A percentile compares a stretch with the other conserved stretches of the same genome.
Conservation (phyloP, 1,140 invertebrate genomes). For the Drosophila sturtevanti region DNA sequence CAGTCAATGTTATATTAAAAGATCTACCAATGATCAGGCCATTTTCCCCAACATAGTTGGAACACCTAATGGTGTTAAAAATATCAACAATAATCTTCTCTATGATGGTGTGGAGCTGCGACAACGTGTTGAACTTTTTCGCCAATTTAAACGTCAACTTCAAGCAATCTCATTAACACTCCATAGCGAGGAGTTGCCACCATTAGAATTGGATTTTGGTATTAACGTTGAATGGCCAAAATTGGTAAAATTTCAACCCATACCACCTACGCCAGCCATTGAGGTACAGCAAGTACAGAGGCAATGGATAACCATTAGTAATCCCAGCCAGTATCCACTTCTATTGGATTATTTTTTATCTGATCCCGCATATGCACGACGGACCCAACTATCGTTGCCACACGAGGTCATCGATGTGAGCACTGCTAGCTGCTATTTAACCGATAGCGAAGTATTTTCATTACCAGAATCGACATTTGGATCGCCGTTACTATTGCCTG, state of each 20-base stretch:
- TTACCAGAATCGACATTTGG: conserved; percentile 42
- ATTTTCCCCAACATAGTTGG: conserved; percentile 33
- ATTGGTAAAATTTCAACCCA: conserved; percentile 55
- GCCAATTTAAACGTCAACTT: conserved; percentile 64
- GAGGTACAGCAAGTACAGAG: conserved; percentile 69
- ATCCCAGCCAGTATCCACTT: conserved; percentile 68
- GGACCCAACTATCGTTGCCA: conserved; percentile 64
- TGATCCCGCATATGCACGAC: conserved; percentile 60
- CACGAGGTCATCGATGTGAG: conserved; percentile 73
- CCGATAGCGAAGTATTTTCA: conserved; percentile 65
- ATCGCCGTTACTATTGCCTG: conserved; percentile 54
- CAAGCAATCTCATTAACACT: conserved; percentile 63
- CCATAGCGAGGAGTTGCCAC: conserved; percentile 69
- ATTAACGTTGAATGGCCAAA: conserved; percentile 78
- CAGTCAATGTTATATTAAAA: conserved; percentile 88
- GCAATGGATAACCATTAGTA: conserved; percentile 60
- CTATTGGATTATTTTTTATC: conserved; percentile 70
- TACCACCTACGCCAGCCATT: conserved; percentile 62
- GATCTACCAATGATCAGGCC: conserved; percentile 16
- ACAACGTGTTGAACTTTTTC: conserved; percentile 68
- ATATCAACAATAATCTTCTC: conserved; percentile 61
- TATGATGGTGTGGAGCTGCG: conserved; percentile 71
- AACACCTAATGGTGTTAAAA: not conserved
- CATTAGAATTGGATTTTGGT: conserved; percentile 68
- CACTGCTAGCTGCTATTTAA: conserved; percentile 66